These are phyloP conservation scores for Catharus ustulatus DNA, from an alignment of 2,797 vertebrate species.

Conservation along the genomic window DNA sequence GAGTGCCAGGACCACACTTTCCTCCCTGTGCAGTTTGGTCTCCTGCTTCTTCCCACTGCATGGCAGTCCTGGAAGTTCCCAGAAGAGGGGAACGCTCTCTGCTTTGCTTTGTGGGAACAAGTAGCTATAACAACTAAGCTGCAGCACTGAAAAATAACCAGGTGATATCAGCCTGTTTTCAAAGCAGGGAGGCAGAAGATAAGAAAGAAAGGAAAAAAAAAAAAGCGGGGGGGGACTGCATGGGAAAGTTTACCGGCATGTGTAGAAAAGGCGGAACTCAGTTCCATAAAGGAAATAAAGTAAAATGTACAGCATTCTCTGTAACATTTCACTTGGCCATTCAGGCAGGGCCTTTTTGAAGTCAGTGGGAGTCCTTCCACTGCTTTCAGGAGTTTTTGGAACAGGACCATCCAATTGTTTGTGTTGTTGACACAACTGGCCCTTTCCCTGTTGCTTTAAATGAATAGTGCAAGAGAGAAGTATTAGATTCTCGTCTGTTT, in stretches of 20 bases:
- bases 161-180: not conserved
- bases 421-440: not conserved
- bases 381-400: not conserved
- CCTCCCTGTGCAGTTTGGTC: not conserved
- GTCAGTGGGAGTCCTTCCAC: not conserved
- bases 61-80: not conserved
- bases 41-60: not conserved
- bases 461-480: not conserved
- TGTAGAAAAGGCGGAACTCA: not conserved
- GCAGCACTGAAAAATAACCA: not conserved
- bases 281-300: not conserved
- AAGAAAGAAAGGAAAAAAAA: not conserved
- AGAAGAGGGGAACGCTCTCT: not conserved
- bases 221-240: not conserved
- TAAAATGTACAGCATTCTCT: not conserved
- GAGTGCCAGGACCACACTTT: not conserved
- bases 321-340: not conserved
- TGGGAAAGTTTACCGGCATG: not conserved
- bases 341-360: not conserved
- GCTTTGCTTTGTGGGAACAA: not conserved
- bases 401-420: not conserved
- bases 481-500: accelerated
- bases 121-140: not conserved
- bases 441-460: not conserved
- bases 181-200: not conserved